Evolutionary conservation across 2,797 vertebrate species (phyloP), one percentile per base, ranked within the genome.

Genomic region (Acanthis flammea): DNA sequence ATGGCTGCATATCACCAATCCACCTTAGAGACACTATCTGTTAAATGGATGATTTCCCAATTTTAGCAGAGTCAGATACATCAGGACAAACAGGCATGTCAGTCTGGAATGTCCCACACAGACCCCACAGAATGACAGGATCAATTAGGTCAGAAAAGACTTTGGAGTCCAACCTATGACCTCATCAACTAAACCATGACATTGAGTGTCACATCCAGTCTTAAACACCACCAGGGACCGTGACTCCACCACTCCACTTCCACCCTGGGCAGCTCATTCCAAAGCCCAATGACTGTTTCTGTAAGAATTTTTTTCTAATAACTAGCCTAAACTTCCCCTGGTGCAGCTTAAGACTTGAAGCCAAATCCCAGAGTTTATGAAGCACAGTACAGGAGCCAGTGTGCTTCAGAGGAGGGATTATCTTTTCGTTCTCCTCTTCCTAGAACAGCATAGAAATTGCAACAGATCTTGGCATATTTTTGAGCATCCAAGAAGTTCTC

Each of bases 161-260:
- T 53, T 39, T 9, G 10, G 35, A 41, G 12, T 31, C 17, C 33
- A 63, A 4, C 19, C 37, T 30, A 9, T 47, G 28, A 28, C 12
- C 6, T 48, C 10, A 17, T 42, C 35, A 57, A 31, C 17, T 30
- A 48, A 73, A 42, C 11, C 21, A 25, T 7, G 30, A 9, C 42
- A 48, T 3, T 24, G 13, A 65, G 17, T 25, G 30, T 19, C 35
- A 55, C 2, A 5, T 31, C 35, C 42, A 41, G 14, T 25, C 35
- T 48, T 30, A 48, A 73, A 25, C 21, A 21, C 5, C 30, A 21
- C 9, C 25, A 25, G 35, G 17, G 17, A 55, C 0, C 0, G 10
- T 25, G 21, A 9, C 30, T 41, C 16, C 24, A 63, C 19, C 19
- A 19, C 13, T 55, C 30, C 30, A 63, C 7, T 16, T 24, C 16